phyloP scores from a whole-genome alignment of 92 coral and sea anemone genomes.

The Nematostella vectensis region DNA sequence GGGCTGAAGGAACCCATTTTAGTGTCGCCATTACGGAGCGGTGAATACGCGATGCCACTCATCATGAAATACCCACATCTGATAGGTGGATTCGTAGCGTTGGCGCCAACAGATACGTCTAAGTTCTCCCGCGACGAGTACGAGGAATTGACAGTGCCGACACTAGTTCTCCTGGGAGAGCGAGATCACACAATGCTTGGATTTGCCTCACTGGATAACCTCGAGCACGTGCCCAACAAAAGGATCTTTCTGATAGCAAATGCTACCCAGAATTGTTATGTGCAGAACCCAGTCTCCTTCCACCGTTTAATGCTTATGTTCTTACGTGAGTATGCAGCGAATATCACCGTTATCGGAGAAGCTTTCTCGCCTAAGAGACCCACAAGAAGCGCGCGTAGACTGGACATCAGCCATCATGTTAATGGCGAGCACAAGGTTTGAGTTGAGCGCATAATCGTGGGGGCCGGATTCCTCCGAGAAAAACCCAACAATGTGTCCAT shows the following conservation, averaged over 20 bases:
- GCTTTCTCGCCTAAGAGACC: too few species aligned
- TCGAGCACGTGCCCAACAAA: conserved; percentile 46
- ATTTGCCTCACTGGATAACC: conserved; percentile 64
- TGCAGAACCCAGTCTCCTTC: conserved; percentile 68
- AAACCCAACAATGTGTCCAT: too few species aligned
- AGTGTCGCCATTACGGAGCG: conserved; percentile 70
- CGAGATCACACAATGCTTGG: conserved; percentile 52
- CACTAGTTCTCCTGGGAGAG: conserved; percentile 65
- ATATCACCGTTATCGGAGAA: too few species aligned
- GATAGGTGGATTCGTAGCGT: conserved; percentile 66
- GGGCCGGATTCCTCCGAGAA: too few species aligned
- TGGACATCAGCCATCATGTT: too few species aligned
- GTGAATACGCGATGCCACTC: conserved; percentile 75
- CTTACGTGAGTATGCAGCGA: too few species aligned
- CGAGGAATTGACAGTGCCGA: conserved; percentile 44
- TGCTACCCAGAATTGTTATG: conserved; percentile 66
- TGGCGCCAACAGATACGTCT: conserved; percentile 69
- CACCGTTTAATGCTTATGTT: conserved; percentile 55
- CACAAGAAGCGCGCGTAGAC: too few species aligned
- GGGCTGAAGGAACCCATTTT: conserved; percentile 36
- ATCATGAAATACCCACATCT: conserved; percentile 54
- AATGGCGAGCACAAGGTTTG: too few species aligned
- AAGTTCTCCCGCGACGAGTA: conserved; percentile 46
- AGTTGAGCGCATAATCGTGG: too few species aligned
- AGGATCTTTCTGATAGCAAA: conserved; percentile 60